Conservation (phyloP, 2,888 invertebrate genomes). For the Sepioteuthis lessoniana region DNA sequence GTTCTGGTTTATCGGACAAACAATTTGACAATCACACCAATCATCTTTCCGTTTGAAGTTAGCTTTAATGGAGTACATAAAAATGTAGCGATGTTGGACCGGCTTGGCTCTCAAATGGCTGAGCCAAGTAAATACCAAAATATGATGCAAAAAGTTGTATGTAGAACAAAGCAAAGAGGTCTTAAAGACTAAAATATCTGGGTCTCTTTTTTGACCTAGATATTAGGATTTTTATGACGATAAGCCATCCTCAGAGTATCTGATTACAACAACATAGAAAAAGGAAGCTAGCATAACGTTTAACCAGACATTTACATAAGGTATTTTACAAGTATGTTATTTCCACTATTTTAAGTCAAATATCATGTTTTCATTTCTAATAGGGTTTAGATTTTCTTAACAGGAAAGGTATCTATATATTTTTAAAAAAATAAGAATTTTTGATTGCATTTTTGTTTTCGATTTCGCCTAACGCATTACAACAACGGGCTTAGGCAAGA, state of each 20-base stretch:
- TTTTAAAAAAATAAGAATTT: not conserved
- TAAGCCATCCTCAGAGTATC: not conserved
- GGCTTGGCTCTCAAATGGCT: no score
- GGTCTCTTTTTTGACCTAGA: not conserved
- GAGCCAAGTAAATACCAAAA: no score
- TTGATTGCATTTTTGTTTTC: not conserved
- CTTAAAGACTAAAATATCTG: not conserved
- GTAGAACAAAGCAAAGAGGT: not conserved
- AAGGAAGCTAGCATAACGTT: not conserved
- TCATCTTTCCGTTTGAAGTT: no score
- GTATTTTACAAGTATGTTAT: no score
- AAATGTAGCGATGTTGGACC: no score
- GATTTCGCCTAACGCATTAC: not conserved
- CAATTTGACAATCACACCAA: no score
- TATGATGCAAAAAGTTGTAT: not conserved
- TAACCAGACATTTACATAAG: not conserved
- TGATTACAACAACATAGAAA: not conserved
- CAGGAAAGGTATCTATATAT: not conserved
- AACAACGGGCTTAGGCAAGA: not conserved
- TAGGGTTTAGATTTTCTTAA: no score
- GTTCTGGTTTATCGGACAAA: no score
- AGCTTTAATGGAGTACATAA: no score
- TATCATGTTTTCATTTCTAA: no score
- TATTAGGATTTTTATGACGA: not conserved
- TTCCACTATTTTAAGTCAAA: no score